Evolutionary conservation across 1,140 invertebrate species (phyloP), one percentile per base, ranked within the genome.

Genomic region (Oppia nitens): DNA sequence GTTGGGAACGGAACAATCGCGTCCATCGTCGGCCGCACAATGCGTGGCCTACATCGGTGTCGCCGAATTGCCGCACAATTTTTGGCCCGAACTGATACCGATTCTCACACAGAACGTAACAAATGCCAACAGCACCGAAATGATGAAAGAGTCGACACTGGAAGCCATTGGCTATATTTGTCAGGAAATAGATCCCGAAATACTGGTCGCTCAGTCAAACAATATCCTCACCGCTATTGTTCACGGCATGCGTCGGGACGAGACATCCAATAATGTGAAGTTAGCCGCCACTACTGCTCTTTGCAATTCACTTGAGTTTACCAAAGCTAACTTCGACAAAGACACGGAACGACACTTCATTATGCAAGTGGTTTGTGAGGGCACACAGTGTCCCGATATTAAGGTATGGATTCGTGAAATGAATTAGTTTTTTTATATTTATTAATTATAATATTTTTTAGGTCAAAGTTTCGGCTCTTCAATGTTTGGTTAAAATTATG

Each of bases 401-500:
- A 82, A 88, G 72, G 86, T 94, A 56, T 82, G 27, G 53, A 25
- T 55, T 48, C 27, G 17, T 24, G 9, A 17, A 54, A 27, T 23
- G 32, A 14, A 45, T 57, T n/a, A 63, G 21, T 61, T 53, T 50
- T 25, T 6, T 60, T 32, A 40, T 3, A 47, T 32, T 21, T 20
- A 11, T 55, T 56, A 3, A 45, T 21, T 9, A 26, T 40, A 48
- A 56, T 53, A 50, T 47, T 24, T 52, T 59, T 14, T 29, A 67
- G 66, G 71, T 77, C 3, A 65, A 84, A 76, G 94, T 98, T 28
- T 88, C 90, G 14, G 92, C 95, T 17, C 74, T 99, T 48, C 94
- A 99, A 71, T 98, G 94, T 77, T 77, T 99, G 65, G 96, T 99
- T 29, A 96, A 96, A 78, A 98, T 99, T 64, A 88, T 99, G 80